Evolutionary conservation across 2,113 vertebrate genomes (phyloP).

Genomic region (Piaya cayana): DNA sequence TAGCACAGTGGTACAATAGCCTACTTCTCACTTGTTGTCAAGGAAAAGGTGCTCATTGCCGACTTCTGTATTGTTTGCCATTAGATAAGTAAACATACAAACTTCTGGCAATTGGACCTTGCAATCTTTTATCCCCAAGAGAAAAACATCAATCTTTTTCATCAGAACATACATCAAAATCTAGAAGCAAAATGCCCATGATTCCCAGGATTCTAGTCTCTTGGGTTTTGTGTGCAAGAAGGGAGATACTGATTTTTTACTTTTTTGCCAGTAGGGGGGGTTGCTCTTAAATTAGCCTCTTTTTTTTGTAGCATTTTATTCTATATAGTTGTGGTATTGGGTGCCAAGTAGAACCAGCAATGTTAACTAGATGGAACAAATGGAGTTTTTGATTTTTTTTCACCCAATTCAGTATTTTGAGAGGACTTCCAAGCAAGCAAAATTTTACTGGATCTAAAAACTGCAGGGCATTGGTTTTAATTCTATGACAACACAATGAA

Average conservation of each 20-base stretch:
- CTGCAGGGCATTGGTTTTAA: neutral
- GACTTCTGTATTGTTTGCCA: slow-evolving; percentile 18
- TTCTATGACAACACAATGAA: neutral
- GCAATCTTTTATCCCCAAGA: slow-evolving; percentile 32
- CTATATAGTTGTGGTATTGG: neutral
- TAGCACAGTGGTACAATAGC: neutral
- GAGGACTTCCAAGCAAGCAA: neutral
- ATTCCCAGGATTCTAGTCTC: slow-evolving; percentile 7
- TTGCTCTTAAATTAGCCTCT: slow-evolving; percentile 48
- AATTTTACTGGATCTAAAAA: neutral
- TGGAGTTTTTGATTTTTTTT: too few relatives aligned
- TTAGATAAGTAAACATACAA: slow-evolving; percentile 46
- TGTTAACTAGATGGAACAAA: neutral
- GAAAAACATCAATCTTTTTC: slow-evolving; percentile 54
- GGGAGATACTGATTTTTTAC: slow-evolving; percentile 63
- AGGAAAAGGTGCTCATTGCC: slow-evolving; percentile 20
- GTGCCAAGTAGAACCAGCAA: neutral
- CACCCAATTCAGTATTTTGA: neutral
- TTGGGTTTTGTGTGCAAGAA: neutral
- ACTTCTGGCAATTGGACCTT: neutral
- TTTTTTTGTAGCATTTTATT: slow-evolving; percentile 15
- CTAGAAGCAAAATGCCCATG: slow-evolving; percentile 39
- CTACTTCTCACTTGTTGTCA: neutral
- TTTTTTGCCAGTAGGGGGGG: slow-evolving; percentile 59
- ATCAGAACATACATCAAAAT: slow-evolving; percentile 63